These are phyloP conservation scores for Lagodon rhomboides DNA, from an alignment of 2,797 vertebrate genomes.

Conservation along the genomic window DNA sequence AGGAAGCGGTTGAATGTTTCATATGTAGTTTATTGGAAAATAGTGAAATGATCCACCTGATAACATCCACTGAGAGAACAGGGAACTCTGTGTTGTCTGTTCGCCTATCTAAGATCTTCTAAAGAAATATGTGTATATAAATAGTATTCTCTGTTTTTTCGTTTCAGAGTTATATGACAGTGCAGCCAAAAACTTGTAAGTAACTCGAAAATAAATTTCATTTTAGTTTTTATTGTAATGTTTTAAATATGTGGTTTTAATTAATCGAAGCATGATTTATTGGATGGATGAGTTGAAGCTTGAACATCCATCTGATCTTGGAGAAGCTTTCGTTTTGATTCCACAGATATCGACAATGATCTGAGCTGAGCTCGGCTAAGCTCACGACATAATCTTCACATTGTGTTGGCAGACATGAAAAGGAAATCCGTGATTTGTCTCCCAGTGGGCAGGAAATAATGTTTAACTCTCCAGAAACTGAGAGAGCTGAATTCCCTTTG, in stretches of 20 bases:
- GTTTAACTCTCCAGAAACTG: neutral
- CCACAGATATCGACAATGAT: neutral
- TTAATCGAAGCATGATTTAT: neutral
- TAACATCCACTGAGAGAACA: constrained; percentile 15
- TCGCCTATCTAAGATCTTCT: too few relatives aligned
- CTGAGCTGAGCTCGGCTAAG: neutral
- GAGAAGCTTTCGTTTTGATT: neutral
- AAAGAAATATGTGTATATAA: neutral
- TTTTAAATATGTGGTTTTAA: neutral
- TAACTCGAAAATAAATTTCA: neutral
- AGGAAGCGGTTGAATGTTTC: constrained; percentile 12
- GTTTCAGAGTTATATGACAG: neutral
- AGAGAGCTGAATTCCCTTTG: neutral
- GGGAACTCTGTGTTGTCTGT: neutral
- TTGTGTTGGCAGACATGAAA: constrained; percentile 8
- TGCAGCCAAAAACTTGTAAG: too few relatives aligned
- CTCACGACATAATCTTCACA: constrained; percentile 1
- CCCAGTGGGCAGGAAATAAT: neutral
- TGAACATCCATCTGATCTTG: neutral
- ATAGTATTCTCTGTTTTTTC: neutral
- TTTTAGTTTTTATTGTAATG: neutral
- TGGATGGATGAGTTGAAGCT: neutral
- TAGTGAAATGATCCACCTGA: constrained; percentile 4
- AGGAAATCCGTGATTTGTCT: neutral
- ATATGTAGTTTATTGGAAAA: constrained; percentile 17